These are phyloP conservation scores for Lysandra coridon DNA, from an alignment of 2,888 invertebrate species.

Conservation along the genomic window DNA sequence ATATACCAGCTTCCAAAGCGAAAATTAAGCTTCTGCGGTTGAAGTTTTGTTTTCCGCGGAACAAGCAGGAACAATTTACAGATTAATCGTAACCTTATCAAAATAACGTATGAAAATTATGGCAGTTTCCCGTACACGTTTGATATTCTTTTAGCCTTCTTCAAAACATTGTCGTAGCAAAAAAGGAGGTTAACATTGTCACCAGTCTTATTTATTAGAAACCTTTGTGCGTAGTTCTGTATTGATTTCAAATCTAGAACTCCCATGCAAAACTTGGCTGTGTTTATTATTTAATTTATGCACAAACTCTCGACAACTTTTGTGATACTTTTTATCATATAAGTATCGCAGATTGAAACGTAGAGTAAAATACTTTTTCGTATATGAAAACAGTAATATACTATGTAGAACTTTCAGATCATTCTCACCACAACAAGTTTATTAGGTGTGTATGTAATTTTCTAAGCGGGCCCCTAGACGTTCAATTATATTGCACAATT, in stretches of 20 bases:
- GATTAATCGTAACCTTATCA: not conserved
- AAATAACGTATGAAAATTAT: not conserved
- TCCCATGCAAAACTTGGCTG: not conserved
- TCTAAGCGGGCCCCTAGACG: too few species aligned
- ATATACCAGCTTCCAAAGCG: not conserved
- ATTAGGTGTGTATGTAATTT: too few species aligned
- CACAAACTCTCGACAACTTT: not conserved
- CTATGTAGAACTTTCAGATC: too few species aligned
- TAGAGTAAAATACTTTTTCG: too few species aligned
- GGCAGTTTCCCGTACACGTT: too few species aligned
- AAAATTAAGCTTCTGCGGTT: not conserved
- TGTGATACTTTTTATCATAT: not conserved
- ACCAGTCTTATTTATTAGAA: not conserved
- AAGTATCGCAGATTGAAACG: not conserved
- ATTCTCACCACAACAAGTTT: too few species aligned
- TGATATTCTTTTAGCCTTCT: too few species aligned
- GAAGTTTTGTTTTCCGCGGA: not conserved
- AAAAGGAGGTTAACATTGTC: not conserved
- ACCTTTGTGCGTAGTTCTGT: not conserved
- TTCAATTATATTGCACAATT: too few species aligned
- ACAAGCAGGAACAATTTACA: not conserved
- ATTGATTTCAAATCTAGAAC: constrained; percentile 1
- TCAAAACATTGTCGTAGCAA: too few species aligned
- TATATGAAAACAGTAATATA: too few species aligned
- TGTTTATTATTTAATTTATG: not conserved